These are phyloP conservation scores for Dryomyza anilis DNA, from an alignment of 2,888 invertebrate species.

Conservation along the genomic window DNA sequence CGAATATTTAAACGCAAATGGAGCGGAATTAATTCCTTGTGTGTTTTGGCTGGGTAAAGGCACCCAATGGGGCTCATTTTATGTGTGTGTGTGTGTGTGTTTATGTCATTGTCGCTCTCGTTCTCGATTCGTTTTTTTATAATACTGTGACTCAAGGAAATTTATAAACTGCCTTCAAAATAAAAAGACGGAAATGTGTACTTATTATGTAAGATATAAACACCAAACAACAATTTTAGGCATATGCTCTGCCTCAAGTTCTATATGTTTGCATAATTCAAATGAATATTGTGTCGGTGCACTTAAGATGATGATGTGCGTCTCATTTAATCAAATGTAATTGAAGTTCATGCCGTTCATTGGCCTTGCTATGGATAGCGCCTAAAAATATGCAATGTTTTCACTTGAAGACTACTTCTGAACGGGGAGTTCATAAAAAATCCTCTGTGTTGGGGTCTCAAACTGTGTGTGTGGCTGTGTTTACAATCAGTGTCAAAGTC, in stretches of 20 bases:
- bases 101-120: background rate
- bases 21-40: conserved; percentile 53
- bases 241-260: conserved; percentile 1
- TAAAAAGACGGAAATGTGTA: no score
- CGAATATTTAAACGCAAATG: conserved; percentile 51
- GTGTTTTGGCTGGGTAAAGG: background rate
- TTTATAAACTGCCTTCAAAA: background rate
- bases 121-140: background rate
- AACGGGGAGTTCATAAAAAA: background rate
- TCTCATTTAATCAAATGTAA: conserved; percentile 11
- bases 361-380: background rate
- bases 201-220: background rate
- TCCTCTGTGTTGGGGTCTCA: background rate
- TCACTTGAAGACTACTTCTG: background rate
- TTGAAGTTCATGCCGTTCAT: background rate
- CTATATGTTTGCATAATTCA: conserved; percentile 21
- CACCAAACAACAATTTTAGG: background rate
- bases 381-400: conserved; percentile 20
- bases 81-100: conserved; percentile 43
- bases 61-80: background rate
- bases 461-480: background rate
- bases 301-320: background rate
- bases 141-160: background rate
- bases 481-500: conserved; percentile 21
- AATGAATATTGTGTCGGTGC: no score